These are phyloP conservation scores for Egretta garzetta DNA, from an alignment of 2,113 vertebrate species.

Conservation along the genomic window DNA sequence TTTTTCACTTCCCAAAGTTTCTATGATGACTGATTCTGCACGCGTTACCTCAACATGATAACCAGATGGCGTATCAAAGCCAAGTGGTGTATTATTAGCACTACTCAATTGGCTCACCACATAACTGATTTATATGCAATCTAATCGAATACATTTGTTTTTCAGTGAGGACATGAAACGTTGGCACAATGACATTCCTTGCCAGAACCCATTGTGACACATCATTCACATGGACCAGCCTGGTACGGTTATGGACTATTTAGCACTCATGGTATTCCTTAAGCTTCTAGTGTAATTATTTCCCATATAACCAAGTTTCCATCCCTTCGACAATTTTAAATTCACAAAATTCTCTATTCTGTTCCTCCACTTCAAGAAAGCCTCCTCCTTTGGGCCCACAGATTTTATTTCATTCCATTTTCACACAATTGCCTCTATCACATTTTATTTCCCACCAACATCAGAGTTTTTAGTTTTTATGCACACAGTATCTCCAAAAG, in stretches of 20 bases:
- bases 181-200: neutral
- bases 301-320: neutral
- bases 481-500: neutral
- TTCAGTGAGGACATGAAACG: neutral
- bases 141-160: neutral
- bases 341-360: neutral
- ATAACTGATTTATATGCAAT: neutral
- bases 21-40: neutral
- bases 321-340: neutral
- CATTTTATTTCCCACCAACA: neutral
- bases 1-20: neutral
- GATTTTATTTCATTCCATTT: neutral
- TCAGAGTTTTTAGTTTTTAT: neutral
- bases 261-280: neutral
- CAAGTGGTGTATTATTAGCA: neutral
- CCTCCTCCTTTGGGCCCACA: neutral
- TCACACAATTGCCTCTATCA: neutral
- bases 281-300: neutral
- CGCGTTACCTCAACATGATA: neutral
- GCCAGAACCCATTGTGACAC: neutral
- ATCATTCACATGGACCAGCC: neutral
- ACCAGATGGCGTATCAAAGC: neutral
- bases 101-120: neutral
- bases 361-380: neutral
- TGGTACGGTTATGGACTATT: neutral